Conservation (phyloP, 1,140 invertebrate species). For the Ericerus pela region DNA sequence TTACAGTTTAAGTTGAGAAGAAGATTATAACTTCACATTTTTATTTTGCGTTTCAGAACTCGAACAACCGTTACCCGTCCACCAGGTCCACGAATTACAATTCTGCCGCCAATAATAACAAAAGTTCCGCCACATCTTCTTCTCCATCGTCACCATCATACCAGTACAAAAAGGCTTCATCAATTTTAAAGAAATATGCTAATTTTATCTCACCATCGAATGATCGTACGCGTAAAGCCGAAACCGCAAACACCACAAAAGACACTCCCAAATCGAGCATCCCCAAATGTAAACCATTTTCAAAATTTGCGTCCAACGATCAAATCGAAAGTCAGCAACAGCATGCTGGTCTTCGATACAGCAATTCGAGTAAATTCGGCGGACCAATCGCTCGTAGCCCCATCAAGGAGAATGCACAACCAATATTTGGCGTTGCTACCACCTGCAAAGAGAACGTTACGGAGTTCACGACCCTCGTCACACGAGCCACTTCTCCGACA, state of each 20-base stretch:
- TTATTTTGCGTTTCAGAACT: not conserved
- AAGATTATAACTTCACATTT: not conserved
- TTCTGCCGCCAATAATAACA: not conserved
- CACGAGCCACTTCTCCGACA: constrained; percentile 57
- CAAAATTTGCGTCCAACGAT: not conserved
- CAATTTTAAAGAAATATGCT: not conserved
- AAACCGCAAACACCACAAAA: not conserved
- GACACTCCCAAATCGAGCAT: not conserved
- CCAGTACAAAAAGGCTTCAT: not conserved
- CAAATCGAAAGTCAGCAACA: too few species aligned
- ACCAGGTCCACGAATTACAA: not conserved
- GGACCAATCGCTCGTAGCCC: not conserved
- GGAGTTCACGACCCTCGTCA: constrained; percentile 35
- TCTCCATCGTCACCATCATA: not conserved
- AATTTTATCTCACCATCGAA: not conserved
- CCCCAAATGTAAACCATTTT: not conserved
- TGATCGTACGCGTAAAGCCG: not conserved
- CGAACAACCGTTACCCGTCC: not conserved
- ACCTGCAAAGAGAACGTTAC: too few species aligned
- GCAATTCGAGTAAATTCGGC: not conserved
- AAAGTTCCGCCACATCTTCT: not conserved
- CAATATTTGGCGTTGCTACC: too few species aligned
- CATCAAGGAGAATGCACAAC: too few species aligned
- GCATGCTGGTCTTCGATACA: not conserved
- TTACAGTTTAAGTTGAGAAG: too few species aligned